Base-by-base conservation (phyloP, 2,888 invertebrate species). In the Plebejus melissa region DNA sequence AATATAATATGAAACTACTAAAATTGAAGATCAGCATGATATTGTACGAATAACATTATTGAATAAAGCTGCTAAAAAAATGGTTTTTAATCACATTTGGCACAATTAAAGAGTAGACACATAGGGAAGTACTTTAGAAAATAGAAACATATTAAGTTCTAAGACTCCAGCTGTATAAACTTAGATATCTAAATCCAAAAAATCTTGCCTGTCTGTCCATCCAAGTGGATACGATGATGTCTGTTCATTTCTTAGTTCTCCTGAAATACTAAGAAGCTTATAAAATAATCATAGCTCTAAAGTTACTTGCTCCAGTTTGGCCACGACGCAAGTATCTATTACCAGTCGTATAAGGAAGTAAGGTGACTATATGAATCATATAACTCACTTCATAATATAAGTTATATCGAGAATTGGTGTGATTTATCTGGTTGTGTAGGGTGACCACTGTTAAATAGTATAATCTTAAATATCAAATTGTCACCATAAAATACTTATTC, bases 391-490 rank as follows among this genome's bases (percentile, higher is more conserved):
- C 70, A 41, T 41, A 32, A 41, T 41, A 32, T 50, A 50, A 46
- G 50, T 41, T 50, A 71, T 71, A 71, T 46, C 71, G 71, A 16
- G 50, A 46, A 50, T 50, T 50, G 22, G 46, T 71, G 71, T 71
- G 70, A 70, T 70, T 70, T 70, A 70, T 70, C 70, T 70, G n/a
- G 70, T 22, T n/a, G 38, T 13, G n/a, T 71, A 50, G 71, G 71
- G 71, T 71, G 71, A 71, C 71, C 71, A 71, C 50, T 46, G 13
- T 41, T 28, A 28, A 32, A 32, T 2, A n/a, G 58, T 58, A 58
- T 7, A 1, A 60, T 41, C 41, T 7, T 7, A 41, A 41, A 41
- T 41, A 41, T 41, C 7, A 41, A 41, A 41, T 9, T 41, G 7
- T 41, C 7, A 41, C 41, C 9, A 7, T 7, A 41, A 41, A 9